phyloP scores from a whole-genome alignment of 2,888 invertebrate genomes.

The Ctenicera cuprea region DNA sequence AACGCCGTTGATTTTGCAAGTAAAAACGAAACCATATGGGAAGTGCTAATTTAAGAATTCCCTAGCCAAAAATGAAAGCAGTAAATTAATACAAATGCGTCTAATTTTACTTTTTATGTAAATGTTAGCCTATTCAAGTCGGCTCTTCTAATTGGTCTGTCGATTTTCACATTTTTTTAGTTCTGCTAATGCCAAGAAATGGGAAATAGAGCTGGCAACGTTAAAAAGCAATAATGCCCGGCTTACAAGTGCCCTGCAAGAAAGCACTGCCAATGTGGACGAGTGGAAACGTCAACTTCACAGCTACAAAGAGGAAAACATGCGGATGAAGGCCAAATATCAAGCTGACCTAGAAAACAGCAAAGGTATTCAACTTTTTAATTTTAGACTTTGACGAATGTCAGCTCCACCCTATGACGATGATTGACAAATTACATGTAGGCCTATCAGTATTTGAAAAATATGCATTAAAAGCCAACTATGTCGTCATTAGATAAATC shows the following conservation, averaged over 20 bases:
- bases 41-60: conserved; percentile 21
- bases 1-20: conserved; percentile 18
- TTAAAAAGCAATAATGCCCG: conserved; percentile 97
- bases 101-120: conserved; percentile 17
- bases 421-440: no score
- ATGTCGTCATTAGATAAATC: no score
- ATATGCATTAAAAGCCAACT: no score
- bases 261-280: conserved; percentile 97
- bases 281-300: conserved; percentile 99
- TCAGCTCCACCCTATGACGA: no score
- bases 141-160: neutral
- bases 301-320: conserved; percentile 93
- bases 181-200: conserved; percentile 98
- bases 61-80: conserved; percentile 29
- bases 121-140: neutral
- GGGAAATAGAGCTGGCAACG: conserved; percentile 97
- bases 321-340: conserved; percentile 85
- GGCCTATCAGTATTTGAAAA: no score
- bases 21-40: conserved; percentile 25
- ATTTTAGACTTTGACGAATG: neutral
- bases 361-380: conserved; percentile 76
- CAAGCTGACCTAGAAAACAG: conserved; percentile 83
- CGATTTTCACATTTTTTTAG: conserved; percentile 72
- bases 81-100: conserved; percentile 19
- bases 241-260: conserved; percentile 95